Evolutionary conservation across 2,888 invertebrate species (phyloP).

Genomic region (Rhyacophila evoluta): DNA sequence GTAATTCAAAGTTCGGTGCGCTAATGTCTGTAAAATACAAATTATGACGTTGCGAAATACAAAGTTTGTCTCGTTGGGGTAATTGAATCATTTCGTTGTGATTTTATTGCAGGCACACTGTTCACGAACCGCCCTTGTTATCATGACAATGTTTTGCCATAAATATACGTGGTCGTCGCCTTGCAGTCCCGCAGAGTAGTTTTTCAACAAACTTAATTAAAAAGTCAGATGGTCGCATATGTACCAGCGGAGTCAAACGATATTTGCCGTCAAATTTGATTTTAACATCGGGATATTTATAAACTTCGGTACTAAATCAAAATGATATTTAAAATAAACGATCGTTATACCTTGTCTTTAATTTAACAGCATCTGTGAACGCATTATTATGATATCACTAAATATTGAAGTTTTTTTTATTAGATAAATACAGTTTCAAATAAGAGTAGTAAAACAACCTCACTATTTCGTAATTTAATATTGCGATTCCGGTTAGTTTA

Average conservation of each 20-base stretch:
- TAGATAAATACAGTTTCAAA: too few relatives aligned
- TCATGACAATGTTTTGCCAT: constrained; percentile 6
- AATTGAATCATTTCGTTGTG: constrained; percentile 22
- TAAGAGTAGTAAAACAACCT: too few relatives aligned
- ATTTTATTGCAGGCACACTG: neutral
- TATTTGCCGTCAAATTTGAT: too few relatives aligned
- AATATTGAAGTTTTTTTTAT: too few relatives aligned
- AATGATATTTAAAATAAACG: too few relatives aligned
- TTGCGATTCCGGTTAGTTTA: too few relatives aligned
- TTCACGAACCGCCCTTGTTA: neutral
- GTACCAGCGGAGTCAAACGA: neutral
- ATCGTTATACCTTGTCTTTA: too few relatives aligned
- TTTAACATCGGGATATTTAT: too few relatives aligned
- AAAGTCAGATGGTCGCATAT: neutral
- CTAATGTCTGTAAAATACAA: neutral
- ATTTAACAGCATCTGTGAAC: too few relatives aligned
- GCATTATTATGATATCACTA: too few relatives aligned
- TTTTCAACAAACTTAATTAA: neutral
- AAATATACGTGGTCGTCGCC: neutral
- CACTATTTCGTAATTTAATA: too few relatives aligned
- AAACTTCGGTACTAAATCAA: too few relatives aligned
- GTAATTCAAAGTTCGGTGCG: neutral
- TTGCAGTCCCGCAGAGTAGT: neutral
- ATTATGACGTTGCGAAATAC: neutral
- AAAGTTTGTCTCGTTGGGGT: neutral